Evolutionary conservation across 2,113 vertebrate species (phyloP), one percentile per base, ranked within the genome.

Genomic region (Hippocampus comes): DNA sequence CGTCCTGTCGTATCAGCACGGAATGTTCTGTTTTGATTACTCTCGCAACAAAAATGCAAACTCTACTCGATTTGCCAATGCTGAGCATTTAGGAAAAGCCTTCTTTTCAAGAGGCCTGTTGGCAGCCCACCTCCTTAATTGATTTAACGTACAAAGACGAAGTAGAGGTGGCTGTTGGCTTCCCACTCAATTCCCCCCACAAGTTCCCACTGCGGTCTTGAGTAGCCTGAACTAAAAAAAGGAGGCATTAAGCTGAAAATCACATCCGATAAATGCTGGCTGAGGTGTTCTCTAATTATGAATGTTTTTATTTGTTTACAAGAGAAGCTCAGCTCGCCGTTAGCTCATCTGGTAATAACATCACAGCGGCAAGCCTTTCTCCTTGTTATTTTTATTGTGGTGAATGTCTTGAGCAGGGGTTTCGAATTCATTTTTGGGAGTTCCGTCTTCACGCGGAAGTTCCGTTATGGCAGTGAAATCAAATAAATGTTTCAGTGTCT

Each of bases 81-180:
- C 84, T 72, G 70, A 83, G 76, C 48, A 56, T 82, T 87, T 75
- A 80, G 67, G 53, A 79, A 63, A 84, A 77, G 80, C 80, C 66
- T 71, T 75, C 66, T 9, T 66, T 78, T 70, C 72, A 81, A 76
- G 68, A 3, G 21, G 55, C 21, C 56, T 4, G 10, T 46, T 34
- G 46, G 43, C 3, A 21, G 67, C 2, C 68, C 14, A 21, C 1
- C 51, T 12, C 51, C 49, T 43, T 86, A 87, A 82, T 90, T 89
- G 89, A 83, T 77, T 88, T 88, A 86, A 91, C 84, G 84, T 85
- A 87, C 85, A 89, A 86, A 90, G 84, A 88, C 89, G n/a, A n/a
- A n/a, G 87, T 82, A 77, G 67, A 79, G 78, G 77, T 21, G 67
- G 74, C 70, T 85, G 84, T 81, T 81, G 25, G 57, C 57, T 60